Base-by-base conservation (phyloP, 1,140 invertebrate genomes). In the Euschistus heros region DNA sequence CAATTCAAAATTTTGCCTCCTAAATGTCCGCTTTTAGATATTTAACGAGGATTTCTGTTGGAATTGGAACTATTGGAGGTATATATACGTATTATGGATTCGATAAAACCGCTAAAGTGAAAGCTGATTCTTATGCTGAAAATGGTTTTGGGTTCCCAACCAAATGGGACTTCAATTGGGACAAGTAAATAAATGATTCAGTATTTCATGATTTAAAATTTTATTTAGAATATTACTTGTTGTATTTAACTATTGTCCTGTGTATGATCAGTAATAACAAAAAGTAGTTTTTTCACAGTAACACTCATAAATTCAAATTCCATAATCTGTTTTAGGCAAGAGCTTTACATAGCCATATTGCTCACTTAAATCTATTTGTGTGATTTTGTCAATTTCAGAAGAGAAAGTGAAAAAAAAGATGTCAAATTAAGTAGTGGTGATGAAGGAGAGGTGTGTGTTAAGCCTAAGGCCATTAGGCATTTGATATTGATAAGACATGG, bases 401-500 rank as follows among this genome's bases (percentile, higher is more conserved):
- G 55, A 22, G 24, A 59, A n/a, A 59, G n/a, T 27, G 60, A 50
- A 47, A 62, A 30, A 80, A 18, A 50, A 17, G n/a, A 18, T 6
- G n/a, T 18, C 17, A 78, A 66, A 65, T 77, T 80, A 8, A 76
- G 79, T 33, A 81, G 84, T 68, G 80, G 79, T 60, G 61, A 69
- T 68, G 20, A 67, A 26, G 15, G 69, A 20, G 68, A 71, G 62
- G 67, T 70, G 27, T 24, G 54, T 57, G 60, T 71, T 10, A 81
- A 80, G 68, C 76, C 91, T 1, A 92, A 82, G 73, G 86, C 86
- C 4, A 80, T 83, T 0, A 78, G 95, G 42, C 89, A 98, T 75
- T 74, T 98, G 33, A 81, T 98, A 69, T 80, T 98, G 7, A 89
- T 99, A 68, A 81, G 96, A 42, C 96, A 99, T 78, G 96, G 96